Percentiles rank a stretch among this genome's conserved stretches.
Evolutionary conservation across 2,797 vertebrate genomes (phyloP).

Genomic region (Buphagus erythrorhynchus): DNA sequence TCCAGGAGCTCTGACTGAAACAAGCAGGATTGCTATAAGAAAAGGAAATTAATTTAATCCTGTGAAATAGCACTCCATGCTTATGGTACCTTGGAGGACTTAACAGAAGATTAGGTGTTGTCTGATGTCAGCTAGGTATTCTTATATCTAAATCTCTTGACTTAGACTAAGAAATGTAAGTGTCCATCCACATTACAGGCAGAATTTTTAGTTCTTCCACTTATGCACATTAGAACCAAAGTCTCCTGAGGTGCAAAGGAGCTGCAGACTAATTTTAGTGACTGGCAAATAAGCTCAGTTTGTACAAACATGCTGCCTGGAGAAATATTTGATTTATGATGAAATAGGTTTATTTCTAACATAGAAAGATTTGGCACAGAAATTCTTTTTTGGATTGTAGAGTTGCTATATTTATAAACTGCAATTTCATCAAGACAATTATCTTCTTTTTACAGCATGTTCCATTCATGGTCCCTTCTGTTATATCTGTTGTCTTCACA

Average conservation of each 20-base stretch:
- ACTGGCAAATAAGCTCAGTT: background rate
- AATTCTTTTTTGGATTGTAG: background rate
- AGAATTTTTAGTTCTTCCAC: background rate
- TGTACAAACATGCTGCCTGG: background rate
- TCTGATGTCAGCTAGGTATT: background rate
- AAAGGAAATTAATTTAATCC: background rate
- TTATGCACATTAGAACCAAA: background rate
- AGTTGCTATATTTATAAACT: background rate
- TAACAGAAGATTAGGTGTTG: background rate
- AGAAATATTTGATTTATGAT: background rate
- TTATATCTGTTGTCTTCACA: background rate
- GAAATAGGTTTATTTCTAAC: background rate
- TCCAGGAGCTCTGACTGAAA: background rate
- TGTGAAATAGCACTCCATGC: background rate
- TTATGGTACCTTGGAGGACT: background rate
- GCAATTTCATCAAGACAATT: background rate
- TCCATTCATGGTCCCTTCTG: background rate
- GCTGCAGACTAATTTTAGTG: background rate
- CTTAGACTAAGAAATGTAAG: background rate
- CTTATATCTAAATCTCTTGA: background rate
- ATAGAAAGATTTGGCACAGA: background rate
- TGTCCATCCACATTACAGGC: background rate
- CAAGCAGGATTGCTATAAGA: background rate
- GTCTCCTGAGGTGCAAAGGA: background rate
- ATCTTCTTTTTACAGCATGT: background rate